Base-by-base conservation (phyloP, 2,113 vertebrate species). In the Copsychus sechellarum region DNA sequence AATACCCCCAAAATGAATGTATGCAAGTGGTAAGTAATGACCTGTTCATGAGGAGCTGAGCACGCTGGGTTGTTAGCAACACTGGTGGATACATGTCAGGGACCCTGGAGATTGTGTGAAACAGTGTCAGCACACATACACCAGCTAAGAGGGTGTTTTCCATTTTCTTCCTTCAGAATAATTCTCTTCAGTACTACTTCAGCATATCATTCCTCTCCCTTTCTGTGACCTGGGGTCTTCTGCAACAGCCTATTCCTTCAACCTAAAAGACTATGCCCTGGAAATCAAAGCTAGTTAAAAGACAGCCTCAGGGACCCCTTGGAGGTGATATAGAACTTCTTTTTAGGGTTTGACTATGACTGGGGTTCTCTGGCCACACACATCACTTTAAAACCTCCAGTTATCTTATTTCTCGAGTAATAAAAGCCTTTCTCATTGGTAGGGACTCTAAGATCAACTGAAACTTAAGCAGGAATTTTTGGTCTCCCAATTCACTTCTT, bases 1-100 rank as follows among this genome's bases (percentile, higher is more conserved):
- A 95, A 91, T 91, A 85, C 42, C 45, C 69, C 54, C 74, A 31
- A 65, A 96, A 86, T 77, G 83, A 91, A 51, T 29, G 33, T 69
- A 43, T 38, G 34, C 38, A 86, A 67, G 14, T 51, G 48, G 8
- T 74, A 40, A 31, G 33, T 69, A 89, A 91, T 82, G 62, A 85
- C 26, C n/a, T 74, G 24, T 53, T 74, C 48, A 53, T 42, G 74
- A 86, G 25, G 53, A 76, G 54, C 19, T 67, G 38, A 72, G 60
- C 65, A 53, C 7, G 6, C 13, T 28, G 61, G 36, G 34, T 62
- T 84, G 33, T 67, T 53, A 60, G 58, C 31, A 47, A 22, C 19
- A 11, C 31, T 25, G 43, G 61, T 53, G 51, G 48, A 51, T 64
- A 24, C 8, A 5, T 28, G 51, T 48, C 28, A 34, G 6, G 31